Evolutionary conservation across 2,888 invertebrate genomes (phyloP).

Genomic region (Linnaemya tessellans): DNA sequence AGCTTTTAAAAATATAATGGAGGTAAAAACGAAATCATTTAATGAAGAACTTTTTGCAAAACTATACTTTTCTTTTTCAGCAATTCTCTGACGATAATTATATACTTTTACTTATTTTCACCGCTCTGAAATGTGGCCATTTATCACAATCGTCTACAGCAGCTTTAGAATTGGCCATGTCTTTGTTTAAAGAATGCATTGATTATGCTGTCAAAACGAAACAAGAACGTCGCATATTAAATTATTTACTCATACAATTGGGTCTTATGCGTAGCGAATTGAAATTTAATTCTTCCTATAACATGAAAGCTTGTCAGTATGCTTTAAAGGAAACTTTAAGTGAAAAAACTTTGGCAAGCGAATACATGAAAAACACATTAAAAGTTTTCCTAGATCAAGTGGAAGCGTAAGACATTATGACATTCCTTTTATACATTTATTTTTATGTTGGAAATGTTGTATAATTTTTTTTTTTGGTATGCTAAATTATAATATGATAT

Average conservation of each 20-base stretch:
- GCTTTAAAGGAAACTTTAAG: conserved; percentile 80
- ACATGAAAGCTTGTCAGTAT: conserved; percentile 80
- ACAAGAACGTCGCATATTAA: conserved; percentile 80
- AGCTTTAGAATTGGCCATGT: conserved; percentile 79
- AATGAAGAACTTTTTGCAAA: neutral
- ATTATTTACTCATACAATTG: conserved; percentile 82
- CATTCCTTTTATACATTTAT: conserved; percentile 33
- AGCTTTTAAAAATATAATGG: conserved; percentile 78
- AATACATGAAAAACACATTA: conserved; percentile 80
- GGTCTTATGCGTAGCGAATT: conserved; percentile 81
- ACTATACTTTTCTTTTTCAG: conserved; percentile 73
- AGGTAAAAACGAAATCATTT: conserved; percentile 74
- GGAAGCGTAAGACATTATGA: conserved; percentile 73
- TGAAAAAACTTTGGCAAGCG: conserved; percentile 78
- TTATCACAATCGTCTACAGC: conserved; percentile 79
- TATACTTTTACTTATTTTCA: conserved; percentile 80
- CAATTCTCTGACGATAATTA: conserved; percentile 80
- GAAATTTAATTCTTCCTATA: conserved; percentile 79
- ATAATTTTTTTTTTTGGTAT: neutral
- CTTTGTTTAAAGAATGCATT: conserved; percentile 79
- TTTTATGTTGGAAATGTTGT: neutral
- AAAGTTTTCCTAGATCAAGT: conserved; percentile 79
- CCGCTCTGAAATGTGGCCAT: conserved; percentile 82
- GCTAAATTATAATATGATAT: neutral
- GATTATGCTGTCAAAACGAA: conserved; percentile 81